Evolutionary conservation across 2,113 vertebrate genomes (phyloP).

Genomic region (Hippolais icterina): DNA sequence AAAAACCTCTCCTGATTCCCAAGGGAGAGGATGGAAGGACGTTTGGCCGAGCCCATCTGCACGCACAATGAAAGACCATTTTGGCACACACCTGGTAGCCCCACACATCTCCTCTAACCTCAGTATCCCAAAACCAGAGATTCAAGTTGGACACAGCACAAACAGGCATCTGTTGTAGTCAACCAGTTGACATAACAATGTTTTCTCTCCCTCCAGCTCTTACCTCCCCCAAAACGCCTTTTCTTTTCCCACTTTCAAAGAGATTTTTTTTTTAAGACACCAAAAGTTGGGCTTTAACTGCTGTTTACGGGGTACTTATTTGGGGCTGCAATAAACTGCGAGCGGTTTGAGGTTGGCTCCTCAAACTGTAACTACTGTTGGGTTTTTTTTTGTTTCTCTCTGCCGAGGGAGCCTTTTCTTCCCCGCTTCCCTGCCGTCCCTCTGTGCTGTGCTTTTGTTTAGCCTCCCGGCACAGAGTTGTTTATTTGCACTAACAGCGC

Average conservation of each 20-base stretch:
- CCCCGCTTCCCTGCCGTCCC: slow-evolving; percentile 16
- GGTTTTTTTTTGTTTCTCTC: slow-evolving; percentile 68
- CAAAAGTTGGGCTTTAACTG: neutral
- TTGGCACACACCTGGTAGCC: rapidly evolving
- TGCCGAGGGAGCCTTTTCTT: slow-evolving; percentile 66
- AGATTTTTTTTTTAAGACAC: neutral
- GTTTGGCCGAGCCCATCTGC: neutral
- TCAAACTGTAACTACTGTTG: slow-evolving; percentile 59
- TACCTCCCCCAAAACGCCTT: neutral
- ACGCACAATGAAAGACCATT: neutral
- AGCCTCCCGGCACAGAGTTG: slow-evolving; percentile 68
- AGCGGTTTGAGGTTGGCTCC: slow-evolving; percentile 7
- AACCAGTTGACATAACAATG: neutral
- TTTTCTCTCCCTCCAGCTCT: neutral
- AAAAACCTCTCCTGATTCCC: neutral
- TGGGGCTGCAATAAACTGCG: neutral
- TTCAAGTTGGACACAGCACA: neutral
- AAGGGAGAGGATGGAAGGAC: neutral
- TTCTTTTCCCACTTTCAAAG: neutral
- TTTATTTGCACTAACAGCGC: slow-evolving; percentile 78
- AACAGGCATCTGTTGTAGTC: neutral
- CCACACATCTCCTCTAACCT: neutral
- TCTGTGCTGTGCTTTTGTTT: slow-evolving; percentile 68
- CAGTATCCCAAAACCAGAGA: neutral
- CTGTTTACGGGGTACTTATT: neutral